A percentile compares a stretch with the other conserved stretches of the same genome.
These are phyloP conservation scores for Notothenia coriiceps DNA, from an alignment of 2,113 vertebrate genomes.

Conservation along the genomic window DNA sequence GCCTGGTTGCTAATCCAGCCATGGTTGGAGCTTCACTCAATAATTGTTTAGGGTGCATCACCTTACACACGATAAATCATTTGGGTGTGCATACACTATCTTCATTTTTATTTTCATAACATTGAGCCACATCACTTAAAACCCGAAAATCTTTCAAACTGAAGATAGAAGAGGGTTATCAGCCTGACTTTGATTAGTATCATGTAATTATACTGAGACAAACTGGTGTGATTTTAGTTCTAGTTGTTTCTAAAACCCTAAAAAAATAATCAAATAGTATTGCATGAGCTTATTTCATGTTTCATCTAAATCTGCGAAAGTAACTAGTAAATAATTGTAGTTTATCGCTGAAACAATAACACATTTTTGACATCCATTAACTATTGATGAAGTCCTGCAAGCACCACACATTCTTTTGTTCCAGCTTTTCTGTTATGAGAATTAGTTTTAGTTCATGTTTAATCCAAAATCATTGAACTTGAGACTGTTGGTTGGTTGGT, in stretches of 20 bases:
- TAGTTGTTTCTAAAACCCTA: not conserved
- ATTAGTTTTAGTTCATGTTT: not conserved
- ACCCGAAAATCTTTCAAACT: not conserved
- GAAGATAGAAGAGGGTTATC: no score
- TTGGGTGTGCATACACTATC: not conserved
- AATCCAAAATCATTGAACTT: no score
- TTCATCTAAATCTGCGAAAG: no score
- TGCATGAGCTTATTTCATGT: no score
- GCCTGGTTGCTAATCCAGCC: not conserved
- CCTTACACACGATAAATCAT: constrained; percentile 1
- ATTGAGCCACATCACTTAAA: not conserved
- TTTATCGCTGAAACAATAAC: no score
- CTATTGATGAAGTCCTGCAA: not conserved
- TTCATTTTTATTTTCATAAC: no score
- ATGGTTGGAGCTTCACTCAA: not conserved
- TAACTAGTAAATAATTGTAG: no score
- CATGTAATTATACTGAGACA: not conserved
- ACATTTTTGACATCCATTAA: not conserved
- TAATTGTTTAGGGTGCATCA: not conserved
- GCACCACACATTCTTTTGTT: not conserved
- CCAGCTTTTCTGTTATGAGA: not conserved
- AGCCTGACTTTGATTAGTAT: no score
- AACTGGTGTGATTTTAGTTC: not conserved
- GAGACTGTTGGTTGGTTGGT: no score
- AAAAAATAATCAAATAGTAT: not conserved